Base-by-base conservation (phyloP, 1,140 invertebrate species). In the Oscheius sp. region DNA sequence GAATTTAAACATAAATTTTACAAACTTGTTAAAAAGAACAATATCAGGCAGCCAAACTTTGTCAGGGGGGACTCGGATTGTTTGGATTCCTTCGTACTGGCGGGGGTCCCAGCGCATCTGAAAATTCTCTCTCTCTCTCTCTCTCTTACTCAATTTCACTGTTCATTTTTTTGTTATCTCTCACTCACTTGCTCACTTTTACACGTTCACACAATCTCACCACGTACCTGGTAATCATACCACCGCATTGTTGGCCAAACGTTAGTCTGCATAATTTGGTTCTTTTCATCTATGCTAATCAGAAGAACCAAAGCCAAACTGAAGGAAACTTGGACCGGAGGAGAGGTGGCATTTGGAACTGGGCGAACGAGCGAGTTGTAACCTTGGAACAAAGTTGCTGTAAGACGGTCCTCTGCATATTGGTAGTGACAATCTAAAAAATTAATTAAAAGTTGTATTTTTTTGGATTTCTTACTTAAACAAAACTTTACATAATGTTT, bases 21-120 rank as follows among this genome's bases (percentile, higher is more conserved):
- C 38, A 89, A 89, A 98, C 95, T 98, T 99, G 88, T 99, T 99
- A 86, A 98, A 99, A 46, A 99, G 89, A 34, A 99, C 96, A 80
- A 99, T 97, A 86, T 99, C 96, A 2, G 96, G 96, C 85, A 96
- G 96, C 96, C 97, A 99, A 66, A 99, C 94, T 90, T 97, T 97
- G 85, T 97, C 94, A 28, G 94, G 94, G 26, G 94, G 93, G 75
- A 99, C 89, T 77, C 95, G 89, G 34, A 99, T 89, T 18, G 95
- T 93, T 31, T 91, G 90, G 75, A 99, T 99, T 55, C 93, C 93
- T 62, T 94, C 95, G 83, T 98, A 99, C 85, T 97, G 92, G 69
- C 92, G 91, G 81, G 96, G 93, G 82, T 97, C 93, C 96, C 95
- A 98, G 85, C 91, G 90, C 77, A 99, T 87, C 86, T 98, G 95